These are phyloP conservation scores for Tragelaphus buxtoni DNA, from an alignment of 2,113 vertebrate species.

Conservation along the genomic window DNA sequence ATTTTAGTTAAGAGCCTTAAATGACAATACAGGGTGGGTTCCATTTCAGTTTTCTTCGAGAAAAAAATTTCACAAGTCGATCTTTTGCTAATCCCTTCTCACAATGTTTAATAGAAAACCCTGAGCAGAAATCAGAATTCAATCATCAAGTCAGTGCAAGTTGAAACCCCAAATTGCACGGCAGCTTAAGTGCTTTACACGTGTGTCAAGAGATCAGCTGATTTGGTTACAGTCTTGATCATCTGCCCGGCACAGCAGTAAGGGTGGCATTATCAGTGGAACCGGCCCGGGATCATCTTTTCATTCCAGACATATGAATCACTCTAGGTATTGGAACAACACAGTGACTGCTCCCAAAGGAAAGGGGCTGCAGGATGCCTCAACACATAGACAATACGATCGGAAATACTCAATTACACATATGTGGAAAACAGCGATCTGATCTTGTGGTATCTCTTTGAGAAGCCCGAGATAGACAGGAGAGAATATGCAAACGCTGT, in stretches of 20 bases:
- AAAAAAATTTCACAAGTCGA: background rate
- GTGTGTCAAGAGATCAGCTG: slow-evolving; percentile 18
- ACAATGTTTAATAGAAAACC: slow-evolving; percentile 35
- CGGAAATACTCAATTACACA: background rate
- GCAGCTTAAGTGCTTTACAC: slow-evolving; percentile 53
- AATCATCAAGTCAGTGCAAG: background rate
- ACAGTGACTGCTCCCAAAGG: background rate
- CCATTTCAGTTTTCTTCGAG: background rate
- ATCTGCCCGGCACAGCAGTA: slow-evolving; percentile 4
- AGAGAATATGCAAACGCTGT: background rate
- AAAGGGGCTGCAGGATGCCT: background rate
- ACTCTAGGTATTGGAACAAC: background rate
- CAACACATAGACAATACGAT: background rate
- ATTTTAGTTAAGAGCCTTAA: background rate
- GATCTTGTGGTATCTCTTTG: background rate
- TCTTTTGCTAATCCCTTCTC: background rate
- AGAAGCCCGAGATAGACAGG: background rate
- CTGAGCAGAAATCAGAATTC: slow-evolving; percentile 38
- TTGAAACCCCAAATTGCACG: slow-evolving; percentile 20
- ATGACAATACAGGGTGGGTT: background rate
- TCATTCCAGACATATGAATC: slow-evolving; percentile 51
- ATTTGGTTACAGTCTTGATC: background rate
- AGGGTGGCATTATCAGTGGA: background rate
- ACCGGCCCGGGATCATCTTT: background rate
- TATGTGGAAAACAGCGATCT: background rate